phyloP scores from a whole-genome alignment of 1,140 invertebrate genomes.

The Drosophila kanapiae region DNA sequence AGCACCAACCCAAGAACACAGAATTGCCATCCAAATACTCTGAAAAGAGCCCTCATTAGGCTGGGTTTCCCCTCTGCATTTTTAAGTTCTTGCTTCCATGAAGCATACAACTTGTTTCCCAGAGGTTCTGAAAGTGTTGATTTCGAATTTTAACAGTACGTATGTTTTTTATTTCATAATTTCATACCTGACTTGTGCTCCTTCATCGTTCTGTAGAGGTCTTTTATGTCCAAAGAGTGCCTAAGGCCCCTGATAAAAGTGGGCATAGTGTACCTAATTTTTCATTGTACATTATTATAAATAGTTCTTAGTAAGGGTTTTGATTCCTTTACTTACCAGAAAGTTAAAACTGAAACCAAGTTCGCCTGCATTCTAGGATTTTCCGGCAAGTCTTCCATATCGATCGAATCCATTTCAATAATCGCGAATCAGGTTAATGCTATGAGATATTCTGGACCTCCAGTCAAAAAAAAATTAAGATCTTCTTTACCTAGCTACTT shows the following conservation, averaged over 20 bases:
- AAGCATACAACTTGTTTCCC: slow-evolving; percentile 61
- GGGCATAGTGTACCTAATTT: slow-evolving; percentile 85
- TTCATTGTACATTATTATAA: not conserved
- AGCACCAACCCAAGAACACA: slow-evolving; percentile 62
- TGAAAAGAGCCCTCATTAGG: slow-evolving; percentile 47
- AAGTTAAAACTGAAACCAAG: slow-evolving; percentile 71
- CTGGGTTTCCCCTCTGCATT: slow-evolving; percentile 58
- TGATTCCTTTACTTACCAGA: slow-evolving; percentile 65
- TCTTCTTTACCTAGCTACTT: not conserved
- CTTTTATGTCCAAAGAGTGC: slow-evolving; percentile 86
- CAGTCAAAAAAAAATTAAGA: not conserved
- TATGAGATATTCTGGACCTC: not conserved
- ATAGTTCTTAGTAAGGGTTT: not conserved
- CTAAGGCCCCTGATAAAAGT: slow-evolving; percentile 86
- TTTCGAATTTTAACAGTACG: not conserved
- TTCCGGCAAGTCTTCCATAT: slow-evolving; percentile 73
- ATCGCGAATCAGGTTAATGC: not conserved
- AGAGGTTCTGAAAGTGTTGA: slow-evolving; percentile 54
- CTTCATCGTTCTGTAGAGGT: slow-evolving; percentile 87
- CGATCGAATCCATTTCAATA: slow-evolving; percentile 64
- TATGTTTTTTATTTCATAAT: not conserved
- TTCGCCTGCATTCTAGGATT: slow-evolving; percentile 71
- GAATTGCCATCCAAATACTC: slow-evolving; percentile 71
- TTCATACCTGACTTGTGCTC: slow-evolving; percentile 86
- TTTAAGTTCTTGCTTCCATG: slow-evolving; percentile 63